phyloP scores from a whole-genome alignment of 2,888 invertebrate species.

The Schizaphis graminum region DNA sequence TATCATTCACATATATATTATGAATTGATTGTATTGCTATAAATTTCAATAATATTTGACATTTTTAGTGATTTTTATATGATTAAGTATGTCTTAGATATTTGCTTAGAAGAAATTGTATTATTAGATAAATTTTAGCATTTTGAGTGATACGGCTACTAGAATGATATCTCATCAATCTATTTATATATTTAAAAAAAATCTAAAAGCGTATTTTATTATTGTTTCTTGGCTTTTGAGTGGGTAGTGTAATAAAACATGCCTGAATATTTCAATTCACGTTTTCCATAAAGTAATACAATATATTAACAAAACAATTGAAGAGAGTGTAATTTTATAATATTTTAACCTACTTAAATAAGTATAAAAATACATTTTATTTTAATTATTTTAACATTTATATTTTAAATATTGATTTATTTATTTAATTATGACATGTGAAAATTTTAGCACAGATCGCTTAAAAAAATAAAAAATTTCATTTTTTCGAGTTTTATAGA shows the following conservation, averaged over 20 bases:
- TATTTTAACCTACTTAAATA: background rate
- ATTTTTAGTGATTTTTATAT: background rate
- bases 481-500: background rate
- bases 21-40: background rate
- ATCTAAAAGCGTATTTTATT: background rate
- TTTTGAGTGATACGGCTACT: background rate
- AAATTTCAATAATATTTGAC: background rate
- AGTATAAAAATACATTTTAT: background rate
- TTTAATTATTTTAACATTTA: background rate
- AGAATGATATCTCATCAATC: background rate
- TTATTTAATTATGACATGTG: background rate
- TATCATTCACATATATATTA: background rate
- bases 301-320: background rate
- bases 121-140: background rate
- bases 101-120: background rate
- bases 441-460: background rate
- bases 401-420: background rate
- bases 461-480: background rate
- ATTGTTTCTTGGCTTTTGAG: background rate
- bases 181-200: background rate
- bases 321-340: background rate
- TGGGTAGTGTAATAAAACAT: background rate
- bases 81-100: background rate
- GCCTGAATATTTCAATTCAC: background rate
- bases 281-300: background rate